Conservation (phyloP, 2,888 invertebrate genomes). For the Laspeyria flexula region DNA sequence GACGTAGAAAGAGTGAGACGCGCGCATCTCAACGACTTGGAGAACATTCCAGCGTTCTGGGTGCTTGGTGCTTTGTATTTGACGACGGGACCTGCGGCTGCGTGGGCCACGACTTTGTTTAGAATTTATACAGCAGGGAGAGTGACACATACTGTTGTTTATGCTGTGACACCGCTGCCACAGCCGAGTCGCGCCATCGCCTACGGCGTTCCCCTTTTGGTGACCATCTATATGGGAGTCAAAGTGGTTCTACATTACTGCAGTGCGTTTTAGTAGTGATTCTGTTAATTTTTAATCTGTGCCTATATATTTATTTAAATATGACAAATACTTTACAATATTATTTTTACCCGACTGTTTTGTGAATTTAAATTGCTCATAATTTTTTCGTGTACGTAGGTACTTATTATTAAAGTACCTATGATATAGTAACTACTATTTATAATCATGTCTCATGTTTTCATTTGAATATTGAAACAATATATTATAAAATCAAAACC, state of each 20-base stretch:
- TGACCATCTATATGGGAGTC: background rate
- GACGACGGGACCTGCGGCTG: slow-evolving; percentile 80
- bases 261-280: background rate
- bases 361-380: too few relatives aligned
- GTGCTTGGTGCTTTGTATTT: slow-evolving; percentile 86
- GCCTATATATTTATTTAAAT: too few relatives aligned
- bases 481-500: too few relatives aligned
- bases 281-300: too few relatives aligned
- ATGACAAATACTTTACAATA: too few relatives aligned
- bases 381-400: too few relatives aligned
- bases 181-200: slow-evolving; percentile 81
- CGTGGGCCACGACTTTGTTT: slow-evolving; percentile 8
- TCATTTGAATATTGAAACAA: too few relatives aligned
- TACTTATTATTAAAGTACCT: too few relatives aligned
- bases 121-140: slow-evolving; percentile 82
- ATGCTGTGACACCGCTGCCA: slow-evolving; percentile 86
- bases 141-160: slow-evolving; percentile 88
- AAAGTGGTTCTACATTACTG: background rate
- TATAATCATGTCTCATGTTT: too few relatives aligned
- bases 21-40: slow-evolving; percentile 89
- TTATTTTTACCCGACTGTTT: too few relatives aligned
- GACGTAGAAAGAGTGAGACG: slow-evolving; percentile 69
- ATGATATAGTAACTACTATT: too few relatives aligned
- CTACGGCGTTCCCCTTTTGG: background rate
- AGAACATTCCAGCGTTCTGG: slow-evolving; percentile 89